Conservation (phyloP, 1,140 invertebrate genomes). For the Semibalanus balanoides region DNA sequence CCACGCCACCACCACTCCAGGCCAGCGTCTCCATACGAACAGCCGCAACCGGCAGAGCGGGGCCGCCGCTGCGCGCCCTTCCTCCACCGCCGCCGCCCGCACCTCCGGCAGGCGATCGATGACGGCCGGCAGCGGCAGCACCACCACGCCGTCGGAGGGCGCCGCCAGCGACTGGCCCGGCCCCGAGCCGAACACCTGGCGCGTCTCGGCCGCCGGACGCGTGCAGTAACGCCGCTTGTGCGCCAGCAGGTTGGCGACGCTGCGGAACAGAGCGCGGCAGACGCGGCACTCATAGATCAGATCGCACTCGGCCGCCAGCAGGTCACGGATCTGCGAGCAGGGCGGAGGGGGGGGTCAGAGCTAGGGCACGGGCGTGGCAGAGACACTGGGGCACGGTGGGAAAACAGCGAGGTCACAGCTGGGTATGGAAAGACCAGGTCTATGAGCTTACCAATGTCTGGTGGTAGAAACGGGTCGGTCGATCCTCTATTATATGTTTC, state of each 20-base stretch:
- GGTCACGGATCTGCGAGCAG: conserved; percentile 28
- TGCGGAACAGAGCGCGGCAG: conserved; percentile 67
- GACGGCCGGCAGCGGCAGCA: neutral
- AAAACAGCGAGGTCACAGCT: too few relatives aligned
- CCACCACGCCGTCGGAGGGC: neutral
- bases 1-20: neutral
- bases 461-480: too few relatives aligned
- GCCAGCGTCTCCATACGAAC: neutral
- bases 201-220: neutral
- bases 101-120: neutral
- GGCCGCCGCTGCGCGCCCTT: neutral
- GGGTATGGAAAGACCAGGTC: too few relatives aligned
- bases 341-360: too few relatives aligned
- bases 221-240: conserved; percentile 64
- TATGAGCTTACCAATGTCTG: too few relatives aligned
- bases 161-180: neutral
- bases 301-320: conserved; percentile 62
- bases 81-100: too few relatives aligned
- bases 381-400: too few relatives aligned
- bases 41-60: neutral
- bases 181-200: neutral
- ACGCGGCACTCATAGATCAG: conserved; percentile 69
- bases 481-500: too few relatives aligned
- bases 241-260: conserved; percentile 63
- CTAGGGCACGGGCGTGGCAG: too few relatives aligned